phyloP scores from a whole-genome alignment of 30 jellyfish, hydroid and myxozoan species.

The Phacellophora camtschatica region DNA sequence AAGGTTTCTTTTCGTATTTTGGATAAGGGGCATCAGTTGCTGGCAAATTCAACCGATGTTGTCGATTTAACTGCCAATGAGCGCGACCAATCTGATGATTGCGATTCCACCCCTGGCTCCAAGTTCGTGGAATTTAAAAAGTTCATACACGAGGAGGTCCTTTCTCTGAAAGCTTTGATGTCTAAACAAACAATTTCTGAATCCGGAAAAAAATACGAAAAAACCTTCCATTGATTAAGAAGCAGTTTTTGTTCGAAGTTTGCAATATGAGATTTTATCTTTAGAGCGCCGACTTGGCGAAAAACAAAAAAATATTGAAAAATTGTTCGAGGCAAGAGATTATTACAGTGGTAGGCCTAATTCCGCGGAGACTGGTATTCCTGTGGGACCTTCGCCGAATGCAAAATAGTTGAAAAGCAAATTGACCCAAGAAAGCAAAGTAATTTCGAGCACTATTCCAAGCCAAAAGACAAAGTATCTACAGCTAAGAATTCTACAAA shows the following conservation, averaged over 20 bases:
- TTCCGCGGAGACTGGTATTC: background rate
- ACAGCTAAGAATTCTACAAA: too few relatives aligned
- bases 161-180: background rate
- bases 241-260: background rate
- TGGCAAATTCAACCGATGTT: background rate
- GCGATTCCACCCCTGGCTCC: background rate
- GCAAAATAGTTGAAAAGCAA: background rate
- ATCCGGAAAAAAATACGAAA: background rate
- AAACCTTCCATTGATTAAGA: background rate
- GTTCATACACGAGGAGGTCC: background rate
- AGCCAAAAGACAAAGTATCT: too few relatives aligned
- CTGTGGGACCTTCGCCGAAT: background rate
- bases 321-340: background rate
- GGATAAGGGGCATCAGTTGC: background rate
- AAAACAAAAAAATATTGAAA: background rate
- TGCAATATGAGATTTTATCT: background rate
- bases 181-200: background rate
- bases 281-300: background rate
- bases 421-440: background rate
- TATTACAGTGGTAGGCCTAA: background rate
- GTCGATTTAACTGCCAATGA: background rate
- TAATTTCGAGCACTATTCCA: too few relatives aligned
- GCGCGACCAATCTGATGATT: background rate
- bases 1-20: too few relatives aligned
- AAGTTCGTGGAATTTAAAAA: background rate